These are phyloP conservation scores for Deilephila elpenor DNA, from an alignment of 2,888 invertebrate species.

Conservation along the genomic window DNA sequence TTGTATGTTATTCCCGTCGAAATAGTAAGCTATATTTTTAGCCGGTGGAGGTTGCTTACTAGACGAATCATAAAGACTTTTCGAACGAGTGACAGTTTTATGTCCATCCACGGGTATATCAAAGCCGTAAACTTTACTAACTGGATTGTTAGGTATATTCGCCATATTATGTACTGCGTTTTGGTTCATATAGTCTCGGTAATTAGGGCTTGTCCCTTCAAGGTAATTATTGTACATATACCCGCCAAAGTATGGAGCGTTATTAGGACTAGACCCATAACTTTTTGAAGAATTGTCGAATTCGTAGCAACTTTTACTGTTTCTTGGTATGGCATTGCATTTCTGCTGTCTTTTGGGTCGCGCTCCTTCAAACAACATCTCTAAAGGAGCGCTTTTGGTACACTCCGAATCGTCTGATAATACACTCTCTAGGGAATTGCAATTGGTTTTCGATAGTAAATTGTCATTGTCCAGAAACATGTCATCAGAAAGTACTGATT, in stretches of 20 bases:
- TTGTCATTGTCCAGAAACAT: slow-evolving; percentile 83
- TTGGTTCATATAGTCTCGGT: slow-evolving; percentile 53
- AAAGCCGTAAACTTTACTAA: slow-evolving; percentile 72
- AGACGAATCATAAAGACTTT: slow-evolving; percentile 76
- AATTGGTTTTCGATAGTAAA: slow-evolving; percentile 87
- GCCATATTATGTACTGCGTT: slow-evolving; percentile 27
- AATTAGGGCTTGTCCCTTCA: slow-evolving; percentile 61
- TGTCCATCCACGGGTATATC: slow-evolving; percentile 70
- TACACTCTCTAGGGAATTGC: slow-evolving; percentile 92
- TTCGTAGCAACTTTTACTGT: slow-evolving; percentile 80
- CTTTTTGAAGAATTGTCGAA: slow-evolving; percentile 85
- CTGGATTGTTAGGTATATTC: slow-evolving; percentile 54
- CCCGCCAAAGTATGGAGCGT: slow-evolving; percentile 79
- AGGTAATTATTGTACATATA: slow-evolving; percentile 83
- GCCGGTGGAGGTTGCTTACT: slow-evolving; percentile 70
- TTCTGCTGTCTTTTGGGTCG: slow-evolving; percentile 72
- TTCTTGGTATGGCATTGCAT: slow-evolving; percentile 65
- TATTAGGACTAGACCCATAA: slow-evolving; percentile 87
- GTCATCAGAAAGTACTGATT: slow-evolving; percentile 91
- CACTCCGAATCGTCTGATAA: slow-evolving; percentile 91
- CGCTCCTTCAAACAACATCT: slow-evolving; percentile 87
- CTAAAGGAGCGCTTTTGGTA: slow-evolving; percentile 91
- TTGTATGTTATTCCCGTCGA: slow-evolving; percentile 78
- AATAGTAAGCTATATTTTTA: slow-evolving; percentile 81
- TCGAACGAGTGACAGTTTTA: slow-evolving; percentile 78